Evolutionary conservation across 1,140 invertebrate genomes (phyloP).

Genomic region (Nymphalis io): DNA sequence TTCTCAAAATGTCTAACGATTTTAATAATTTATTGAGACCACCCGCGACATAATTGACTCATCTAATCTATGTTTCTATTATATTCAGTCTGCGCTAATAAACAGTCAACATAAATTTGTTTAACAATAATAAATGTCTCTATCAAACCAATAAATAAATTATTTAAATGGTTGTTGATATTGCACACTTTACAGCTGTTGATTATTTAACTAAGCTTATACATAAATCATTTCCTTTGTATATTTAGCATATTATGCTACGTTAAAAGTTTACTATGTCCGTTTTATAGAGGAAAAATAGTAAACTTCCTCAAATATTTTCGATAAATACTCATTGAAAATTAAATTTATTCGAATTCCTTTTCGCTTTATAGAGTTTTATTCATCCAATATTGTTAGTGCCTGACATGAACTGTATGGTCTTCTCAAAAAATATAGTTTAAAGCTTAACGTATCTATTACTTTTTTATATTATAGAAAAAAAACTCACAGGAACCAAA

Average conservation of each 20-base stretch:
- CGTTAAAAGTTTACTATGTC: background rate
- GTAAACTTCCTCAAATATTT: background rate
- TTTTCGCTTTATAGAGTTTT: no score
- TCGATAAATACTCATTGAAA: background rate
- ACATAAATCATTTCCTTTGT: slow-evolving; percentile 27
- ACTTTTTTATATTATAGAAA: no score
- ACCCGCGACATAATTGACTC: slow-evolving; percentile 46
- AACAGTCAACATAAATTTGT: slow-evolving; percentile 55
- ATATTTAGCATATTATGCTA: background rate
- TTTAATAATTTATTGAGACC: slow-evolving; percentile 48
- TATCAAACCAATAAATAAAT: slow-evolving; percentile 63
- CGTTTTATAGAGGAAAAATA: background rate
- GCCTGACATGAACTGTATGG: no score
- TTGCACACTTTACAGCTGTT: slow-evolving; percentile 36
- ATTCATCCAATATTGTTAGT: no score
- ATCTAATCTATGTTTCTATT: slow-evolving; percentile 46
- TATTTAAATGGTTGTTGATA: slow-evolving; percentile 64
- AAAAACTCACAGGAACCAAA: no score
- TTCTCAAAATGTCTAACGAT: slow-evolving; percentile 39
- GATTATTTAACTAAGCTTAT: slow-evolving; percentile 23
- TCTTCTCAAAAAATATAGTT: no score
- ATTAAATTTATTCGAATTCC: background rate
- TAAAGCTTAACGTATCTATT: no score
- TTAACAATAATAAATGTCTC: slow-evolving; percentile 57
- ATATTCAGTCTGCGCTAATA: slow-evolving; percentile 40